Evolutionary conservation across 1,140 invertebrate genomes (phyloP).

Genomic region (Melanaphis sacchari): DNA sequence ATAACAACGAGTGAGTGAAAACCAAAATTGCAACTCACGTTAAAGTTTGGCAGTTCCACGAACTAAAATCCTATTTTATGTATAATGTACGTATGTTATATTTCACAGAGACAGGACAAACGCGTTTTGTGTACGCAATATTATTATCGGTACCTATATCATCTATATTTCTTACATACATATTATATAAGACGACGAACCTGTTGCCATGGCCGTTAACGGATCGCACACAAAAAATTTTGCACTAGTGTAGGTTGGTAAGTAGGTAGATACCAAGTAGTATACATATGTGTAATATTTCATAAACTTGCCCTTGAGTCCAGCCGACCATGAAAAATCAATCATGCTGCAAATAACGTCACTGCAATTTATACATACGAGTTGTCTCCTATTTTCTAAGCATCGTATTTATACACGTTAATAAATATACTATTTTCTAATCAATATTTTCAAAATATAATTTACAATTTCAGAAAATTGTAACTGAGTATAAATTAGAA

Average conservation of each 20-base stretch:
- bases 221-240: not conserved
- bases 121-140: too few species aligned
- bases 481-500: not conserved
- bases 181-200: not conserved
- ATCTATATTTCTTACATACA: not conserved
- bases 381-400: not conserved
- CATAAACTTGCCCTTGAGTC: conserved; percentile 29
- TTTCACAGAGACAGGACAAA: too few species aligned
- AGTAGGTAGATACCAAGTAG: not conserved
- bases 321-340: not conserved
- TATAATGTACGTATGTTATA: too few species aligned
- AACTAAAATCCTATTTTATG: too few species aligned
- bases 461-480: not conserved
- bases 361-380: not conserved
- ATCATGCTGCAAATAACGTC: not conserved
- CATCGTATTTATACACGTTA: not conserved
- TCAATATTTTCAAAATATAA: not conserved
- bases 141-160: not conserved
- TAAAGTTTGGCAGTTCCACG: too few species aligned
- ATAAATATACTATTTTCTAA: not conserved
- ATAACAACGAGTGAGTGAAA: too few species aligned
- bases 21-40: too few species aligned
- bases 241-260: not conserved
- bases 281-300: not conserved
- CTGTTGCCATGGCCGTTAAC: not conserved